Evolutionary conservation across 2,113 vertebrate genomes (phyloP).

Genomic region (Lamprologus ornatipinnis): DNA sequence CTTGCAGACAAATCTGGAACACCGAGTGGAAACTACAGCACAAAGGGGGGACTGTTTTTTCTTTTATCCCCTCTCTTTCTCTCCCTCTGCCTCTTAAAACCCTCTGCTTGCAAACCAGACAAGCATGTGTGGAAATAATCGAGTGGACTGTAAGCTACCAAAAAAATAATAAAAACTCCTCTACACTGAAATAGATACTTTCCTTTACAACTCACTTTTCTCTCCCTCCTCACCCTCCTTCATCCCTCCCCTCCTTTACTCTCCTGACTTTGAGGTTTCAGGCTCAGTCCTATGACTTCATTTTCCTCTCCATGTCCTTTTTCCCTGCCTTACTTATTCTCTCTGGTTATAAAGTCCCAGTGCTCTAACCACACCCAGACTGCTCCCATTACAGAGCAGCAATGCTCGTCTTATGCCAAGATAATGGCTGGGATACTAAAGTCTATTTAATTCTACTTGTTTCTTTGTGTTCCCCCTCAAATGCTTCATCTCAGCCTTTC

Average conservation of each 20-base stretch:
- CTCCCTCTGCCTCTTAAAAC: not conserved
- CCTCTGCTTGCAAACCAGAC: slow-evolving; percentile 18
- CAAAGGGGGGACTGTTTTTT: not conserved
- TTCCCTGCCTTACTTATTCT: not conserved
- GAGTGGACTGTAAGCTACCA: not conserved
- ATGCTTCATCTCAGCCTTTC: not conserved
- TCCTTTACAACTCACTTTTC: slow-evolving; percentile 27
- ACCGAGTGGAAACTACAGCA: slow-evolving; percentile 30
- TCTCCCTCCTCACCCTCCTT: not conserved
- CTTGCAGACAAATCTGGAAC: slow-evolving; percentile 19
- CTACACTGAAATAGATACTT: slow-evolving; percentile 26
- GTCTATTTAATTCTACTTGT: not conserved
- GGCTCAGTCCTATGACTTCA: slow-evolving; percentile 61
- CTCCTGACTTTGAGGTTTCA: slow-evolving; percentile 50
- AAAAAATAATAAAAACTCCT: not conserved
- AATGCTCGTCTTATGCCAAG: not conserved
- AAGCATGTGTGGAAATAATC: slow-evolving; percentile 53
- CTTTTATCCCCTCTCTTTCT: not conserved
- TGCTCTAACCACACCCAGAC: slow-evolving; percentile 62
- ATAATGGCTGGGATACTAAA: not conserved
- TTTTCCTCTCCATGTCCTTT: slow-evolving; percentile 36
- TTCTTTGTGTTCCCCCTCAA: not conserved
- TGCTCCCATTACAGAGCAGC: slow-evolving; percentile 42
- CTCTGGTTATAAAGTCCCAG: slow-evolving; percentile 36
- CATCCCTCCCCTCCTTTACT: not conserved